phyloP scores from a whole-genome alignment of 2,797 vertebrate genomes.

The Bryconaethiops microstoma region DNA sequence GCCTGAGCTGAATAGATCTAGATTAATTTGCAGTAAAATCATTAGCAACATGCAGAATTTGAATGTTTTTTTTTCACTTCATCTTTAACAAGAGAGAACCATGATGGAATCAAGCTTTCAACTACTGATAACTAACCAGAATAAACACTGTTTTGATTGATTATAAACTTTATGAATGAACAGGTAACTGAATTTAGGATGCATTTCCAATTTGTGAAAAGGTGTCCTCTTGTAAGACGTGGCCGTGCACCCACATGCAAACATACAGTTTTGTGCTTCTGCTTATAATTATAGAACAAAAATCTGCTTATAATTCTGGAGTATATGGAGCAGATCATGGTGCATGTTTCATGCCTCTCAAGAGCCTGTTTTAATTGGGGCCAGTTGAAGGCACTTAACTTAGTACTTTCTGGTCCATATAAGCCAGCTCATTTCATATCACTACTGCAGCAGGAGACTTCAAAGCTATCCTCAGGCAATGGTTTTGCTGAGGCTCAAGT shows the following conservation, averaged over 20 bases:
- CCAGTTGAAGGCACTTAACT: not conserved
- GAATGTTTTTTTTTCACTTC: too few species aligned
- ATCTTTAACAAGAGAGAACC: too few species aligned
- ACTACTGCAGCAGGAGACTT: conserved; percentile 9
- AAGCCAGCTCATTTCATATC: not conserved
- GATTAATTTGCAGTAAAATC: too few species aligned
- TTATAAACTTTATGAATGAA: too few species aligned
- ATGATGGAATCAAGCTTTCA: too few species aligned
- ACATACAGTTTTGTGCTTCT: not conserved
- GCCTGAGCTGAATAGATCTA: too few species aligned
- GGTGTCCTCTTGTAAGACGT: too few species aligned
- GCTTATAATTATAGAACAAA: not conserved
- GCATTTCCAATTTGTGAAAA: too few species aligned
- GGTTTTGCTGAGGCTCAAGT: not conserved
- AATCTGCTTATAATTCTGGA: not conserved
- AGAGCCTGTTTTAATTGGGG: not conserved
- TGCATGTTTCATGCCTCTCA: not conserved
- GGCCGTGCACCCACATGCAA: not conserved
- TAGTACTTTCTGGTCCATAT: not conserved
- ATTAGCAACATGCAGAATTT: too few species aligned
- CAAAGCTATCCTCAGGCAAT: not conserved
- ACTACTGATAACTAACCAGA: too few species aligned
- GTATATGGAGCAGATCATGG: not conserved
- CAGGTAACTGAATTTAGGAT: too few species aligned
- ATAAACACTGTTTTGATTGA: too few species aligned